Evolutionary conservation across 2,888 invertebrate species (phyloP), one percentile per base, ranked within the genome.

Genomic region (Sipunculus nudus): DNA sequence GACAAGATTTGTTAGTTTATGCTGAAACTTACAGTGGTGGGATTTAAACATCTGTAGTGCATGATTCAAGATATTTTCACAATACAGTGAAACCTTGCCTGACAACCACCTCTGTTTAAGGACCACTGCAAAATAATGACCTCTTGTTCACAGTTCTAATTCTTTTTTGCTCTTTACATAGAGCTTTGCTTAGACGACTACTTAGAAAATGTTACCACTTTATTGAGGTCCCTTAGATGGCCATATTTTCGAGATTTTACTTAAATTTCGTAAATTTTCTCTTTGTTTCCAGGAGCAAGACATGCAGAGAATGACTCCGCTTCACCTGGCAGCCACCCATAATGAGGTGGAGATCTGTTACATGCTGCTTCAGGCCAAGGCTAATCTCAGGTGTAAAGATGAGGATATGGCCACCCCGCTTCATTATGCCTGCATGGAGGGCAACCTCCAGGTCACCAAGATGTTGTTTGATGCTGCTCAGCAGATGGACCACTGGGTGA

Each of bases 341-440:
- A 77, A 76, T 63, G 78, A 80, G 47, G 56, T 69, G 41, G 75
- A 75, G 59, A 71, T 81, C 6, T 72, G 75, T 3, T 67, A 70
- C 32, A 72, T 80, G 75, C 65, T 83, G 65, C 74, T 83, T 29
- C 86, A 87, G 61, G 86, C 88, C 54, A 90, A 91, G 0, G 92
- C 92, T n/a, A 89, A 91, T 28, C 65, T 82, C 49, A 64, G 75
- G 39, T 78, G 78, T 60, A 65, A 65, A 21, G 80, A 81, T 65
- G 75, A 79, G 26, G 80, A 83, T 31, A 54, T 75, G 55, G 88
- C 88, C 66, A 92, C 92, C 40, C 91, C 94, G 0, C 84, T 95
- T 63, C 92, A 93, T 80, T 92, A 91, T 79, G 94, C 94, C 0
- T 92, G 93, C 53, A 88, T 91, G 69, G 91, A 90, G 75, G 84